A percentile compares a stretch with the other conserved stretches of the same genome.
phyloP scores from a whole-genome alignment of 2,113 vertebrate species.

The Eleginops maclovinus region DNA sequence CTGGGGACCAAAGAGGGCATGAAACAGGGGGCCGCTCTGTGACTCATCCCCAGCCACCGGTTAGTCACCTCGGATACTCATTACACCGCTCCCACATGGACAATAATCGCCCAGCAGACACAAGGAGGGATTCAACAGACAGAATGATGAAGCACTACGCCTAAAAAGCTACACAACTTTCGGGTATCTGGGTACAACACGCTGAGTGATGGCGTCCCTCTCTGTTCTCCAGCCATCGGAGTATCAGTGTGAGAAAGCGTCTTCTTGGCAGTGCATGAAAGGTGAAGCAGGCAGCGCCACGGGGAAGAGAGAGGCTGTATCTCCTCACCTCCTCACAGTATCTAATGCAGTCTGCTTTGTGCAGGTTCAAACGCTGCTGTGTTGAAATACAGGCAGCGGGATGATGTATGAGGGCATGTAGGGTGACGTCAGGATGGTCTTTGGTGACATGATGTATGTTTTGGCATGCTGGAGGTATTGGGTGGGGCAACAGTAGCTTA shows the following conservation, averaged over 20 bases:
- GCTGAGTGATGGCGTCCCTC: conserved; percentile 40
- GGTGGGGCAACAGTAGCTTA: no score
- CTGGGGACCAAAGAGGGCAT: conserved; percentile 35
- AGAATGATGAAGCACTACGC: conserved; percentile 29
- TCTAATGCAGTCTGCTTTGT: conserved; percentile 43
- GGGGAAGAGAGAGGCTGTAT: conserved; percentile 26
- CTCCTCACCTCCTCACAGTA: conserved; percentile 58
- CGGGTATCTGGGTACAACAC: conserved; percentile 13
- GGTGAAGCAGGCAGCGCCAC: conserved; percentile 17
- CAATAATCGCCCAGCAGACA: conserved; percentile 41
- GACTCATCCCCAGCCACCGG: conserved; percentile 55
- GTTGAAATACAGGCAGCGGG: conserved; percentile 44
- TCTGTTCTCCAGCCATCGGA: conserved; percentile 33
- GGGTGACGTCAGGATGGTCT: no score
- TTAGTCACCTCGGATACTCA: conserved; percentile 72
- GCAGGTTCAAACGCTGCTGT: conserved; percentile 29
- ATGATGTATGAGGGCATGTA: conserved; percentile 20
- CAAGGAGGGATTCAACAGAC: conserved; percentile 1
- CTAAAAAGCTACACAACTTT: conserved; percentile 17
- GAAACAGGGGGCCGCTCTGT: conserved; percentile 40
- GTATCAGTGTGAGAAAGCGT: conserved; percentile 59
- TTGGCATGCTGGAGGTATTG: no score
- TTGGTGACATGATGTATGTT: no score
- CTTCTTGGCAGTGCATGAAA: conserved; percentile 67
- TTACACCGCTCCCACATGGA: conserved; percentile 52